phyloP scores from a whole-genome alignment of 2,888 invertebrate species.

The Girardia tigrina region DNA sequence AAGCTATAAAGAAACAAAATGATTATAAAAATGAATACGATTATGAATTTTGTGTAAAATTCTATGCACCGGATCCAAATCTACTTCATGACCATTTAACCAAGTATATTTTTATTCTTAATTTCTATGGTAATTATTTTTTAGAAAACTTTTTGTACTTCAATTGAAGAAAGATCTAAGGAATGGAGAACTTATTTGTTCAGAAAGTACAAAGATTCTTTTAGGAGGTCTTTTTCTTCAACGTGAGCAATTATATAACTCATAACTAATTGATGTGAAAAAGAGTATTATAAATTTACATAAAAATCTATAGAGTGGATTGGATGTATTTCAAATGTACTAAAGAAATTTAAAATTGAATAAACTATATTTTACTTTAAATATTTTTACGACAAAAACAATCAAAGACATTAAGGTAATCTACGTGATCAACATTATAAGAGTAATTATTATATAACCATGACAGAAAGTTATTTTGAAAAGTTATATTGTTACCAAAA shows the following conservation, averaged over 20 bases:
- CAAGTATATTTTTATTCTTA: constrained; percentile 48
- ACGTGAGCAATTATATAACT: not conserved
- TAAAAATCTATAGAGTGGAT: too few species aligned
- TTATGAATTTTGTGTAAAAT: constrained; percentile 76
- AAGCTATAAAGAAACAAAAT: constrained; percentile 82
- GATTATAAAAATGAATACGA: constrained; percentile 49
- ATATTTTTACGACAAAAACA: too few species aligned
- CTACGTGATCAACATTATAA: too few species aligned
- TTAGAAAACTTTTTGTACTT: not conserved
- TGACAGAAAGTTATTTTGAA: too few species aligned
- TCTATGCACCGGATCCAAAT: constrained; percentile 94
- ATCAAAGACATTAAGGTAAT: too few species aligned
- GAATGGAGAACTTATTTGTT: not conserved
- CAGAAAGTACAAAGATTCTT: constrained; percentile 1
- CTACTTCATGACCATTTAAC: constrained; percentile 96
- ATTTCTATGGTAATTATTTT: not conserved
- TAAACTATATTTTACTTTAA: too few species aligned
- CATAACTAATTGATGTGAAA: too few species aligned
- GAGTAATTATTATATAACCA: too few species aligned
- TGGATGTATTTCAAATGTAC: too few species aligned
- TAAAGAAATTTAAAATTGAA: too few species aligned
- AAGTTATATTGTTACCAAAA: too few species aligned
- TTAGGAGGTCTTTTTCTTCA: not conserved
- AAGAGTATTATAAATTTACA: too few species aligned
- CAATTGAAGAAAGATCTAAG: not conserved